A percentile compares a stretch with the other conserved stretches of the same genome.
These are phyloP conservation scores for Callaeas wilsoni DNA, from an alignment of 2,113 vertebrate species.

Conservation along the genomic window DNA sequence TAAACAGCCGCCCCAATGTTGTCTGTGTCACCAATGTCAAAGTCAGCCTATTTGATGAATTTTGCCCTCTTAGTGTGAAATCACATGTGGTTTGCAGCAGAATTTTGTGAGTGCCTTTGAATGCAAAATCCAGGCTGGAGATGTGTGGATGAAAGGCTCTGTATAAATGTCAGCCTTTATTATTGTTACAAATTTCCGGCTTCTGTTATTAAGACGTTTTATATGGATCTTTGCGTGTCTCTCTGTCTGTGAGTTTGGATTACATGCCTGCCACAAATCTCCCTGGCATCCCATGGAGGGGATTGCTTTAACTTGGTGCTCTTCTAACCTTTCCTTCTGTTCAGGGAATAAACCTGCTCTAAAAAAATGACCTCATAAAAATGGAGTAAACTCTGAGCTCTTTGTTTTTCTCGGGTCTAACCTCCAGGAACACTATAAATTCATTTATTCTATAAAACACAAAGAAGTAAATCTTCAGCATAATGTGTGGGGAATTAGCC, in stretches of 20 bases:
- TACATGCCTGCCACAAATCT: slow-evolving; percentile 56
- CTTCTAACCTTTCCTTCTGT: slow-evolving; percentile 60
- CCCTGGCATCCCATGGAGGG: slow-evolving; percentile 29
- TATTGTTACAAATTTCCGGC: slow-evolving; percentile 59
- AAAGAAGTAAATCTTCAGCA: slow-evolving; percentile 63
- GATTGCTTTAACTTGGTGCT: slow-evolving; percentile 43
- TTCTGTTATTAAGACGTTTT: slow-evolving; percentile 63
- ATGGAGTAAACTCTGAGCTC: slow-evolving; percentile 47
- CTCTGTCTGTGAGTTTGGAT: neutral
- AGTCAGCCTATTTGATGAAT: neutral
- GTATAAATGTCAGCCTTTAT: slow-evolving; percentile 57
- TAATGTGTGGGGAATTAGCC: slow-evolving; percentile 67
- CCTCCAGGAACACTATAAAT: slow-evolving; percentile 61
- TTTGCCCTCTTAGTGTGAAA: slow-evolving; percentile 24
- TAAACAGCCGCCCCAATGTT: neutral
- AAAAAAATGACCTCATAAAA: slow-evolving; percentile 59
- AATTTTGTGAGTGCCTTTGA: slow-evolving; percentile 17
- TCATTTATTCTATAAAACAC: slow-evolving; percentile 62
- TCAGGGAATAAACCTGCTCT: slow-evolving; percentile 37
- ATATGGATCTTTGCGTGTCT: slow-evolving; percentile 11
- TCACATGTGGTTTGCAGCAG: neutral
- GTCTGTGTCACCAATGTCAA: neutral
- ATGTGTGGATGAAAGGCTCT: slow-evolving; percentile 45
- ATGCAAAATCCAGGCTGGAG: neutral
- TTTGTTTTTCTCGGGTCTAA: slow-evolving; percentile 56